Evolutionary conservation across 1,140 invertebrate species (phyloP).

Genomic region (Drosophila micromelanica): DNA sequence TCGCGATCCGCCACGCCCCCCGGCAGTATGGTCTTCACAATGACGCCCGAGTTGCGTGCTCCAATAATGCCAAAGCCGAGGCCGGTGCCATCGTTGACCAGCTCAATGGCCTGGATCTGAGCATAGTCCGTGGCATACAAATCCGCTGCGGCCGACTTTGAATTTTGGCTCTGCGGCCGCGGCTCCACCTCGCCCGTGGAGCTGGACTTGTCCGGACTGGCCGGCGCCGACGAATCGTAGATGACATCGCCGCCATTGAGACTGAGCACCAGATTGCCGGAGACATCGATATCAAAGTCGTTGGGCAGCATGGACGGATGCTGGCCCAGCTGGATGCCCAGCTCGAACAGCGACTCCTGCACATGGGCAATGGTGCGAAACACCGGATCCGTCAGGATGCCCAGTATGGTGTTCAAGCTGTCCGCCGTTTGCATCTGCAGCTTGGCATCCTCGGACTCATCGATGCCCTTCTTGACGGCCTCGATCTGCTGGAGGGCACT

Average conservation of each 20-base stretch:
- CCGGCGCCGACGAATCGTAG: constrained; percentile 84
- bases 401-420: constrained; percentile 94
- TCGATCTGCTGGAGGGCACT: constrained; percentile 92
- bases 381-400: constrained; percentile 95
- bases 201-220: constrained; percentile 73
- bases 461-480: constrained; percentile 90
- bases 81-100: constrained; percentile 97
- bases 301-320: constrained; percentile 96
- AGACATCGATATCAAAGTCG: constrained; percentile 92
- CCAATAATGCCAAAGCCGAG: constrained; percentile 98
- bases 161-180: constrained; percentile 79
- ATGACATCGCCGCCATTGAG: constrained; percentile 85
- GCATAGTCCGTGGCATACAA: constrained; percentile 96
- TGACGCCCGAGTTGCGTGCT: constrained; percentile 97
- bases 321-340: constrained; percentile 92
- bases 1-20: constrained; percentile 98
- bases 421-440: constrained; percentile 90
- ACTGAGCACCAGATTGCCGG: constrained; percentile 88
- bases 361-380: constrained; percentile 96
- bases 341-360: constrained; percentile 92
- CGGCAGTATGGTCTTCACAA: constrained; percentile 98
- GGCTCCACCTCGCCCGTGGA: constrained; percentile 85
- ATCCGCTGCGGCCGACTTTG: constrained; percentile 86
- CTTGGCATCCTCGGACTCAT: constrained; percentile 90
- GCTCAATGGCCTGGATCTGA: constrained; percentile 97